These are phyloP conservation scores for Ormyrus thymus DNA, from an alignment of 2,888 invertebrate genomes.

Conservation along the genomic window DNA sequence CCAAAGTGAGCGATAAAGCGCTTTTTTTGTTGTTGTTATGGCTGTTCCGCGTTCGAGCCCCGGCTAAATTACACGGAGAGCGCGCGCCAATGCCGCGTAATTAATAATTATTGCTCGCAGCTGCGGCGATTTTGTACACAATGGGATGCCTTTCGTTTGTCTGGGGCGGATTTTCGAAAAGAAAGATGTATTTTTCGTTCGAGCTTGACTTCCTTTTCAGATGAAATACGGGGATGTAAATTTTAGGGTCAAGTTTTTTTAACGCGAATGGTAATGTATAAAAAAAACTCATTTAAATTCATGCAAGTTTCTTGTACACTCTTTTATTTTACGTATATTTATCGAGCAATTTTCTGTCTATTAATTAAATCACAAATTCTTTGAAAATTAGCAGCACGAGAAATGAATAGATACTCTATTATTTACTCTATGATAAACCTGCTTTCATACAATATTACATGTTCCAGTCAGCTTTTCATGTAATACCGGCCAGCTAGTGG, in stretches of 20 bases:
- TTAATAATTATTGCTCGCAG: conserved; percentile 31
- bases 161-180: too few relatives aligned
- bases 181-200: too few relatives aligned
- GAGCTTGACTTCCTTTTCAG: too few relatives aligned
- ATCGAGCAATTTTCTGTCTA: not conserved
- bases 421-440: too few relatives aligned
- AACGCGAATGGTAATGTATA: too few relatives aligned
- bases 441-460: conserved; percentile 8
- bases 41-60: conserved; percentile 29
- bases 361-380: too few relatives aligned
- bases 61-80: conserved; percentile 1
- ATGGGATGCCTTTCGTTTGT: too few relatives aligned
- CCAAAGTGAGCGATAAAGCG: conserved; percentile 38
- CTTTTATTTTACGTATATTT: not conserved
- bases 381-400: too few relatives aligned
- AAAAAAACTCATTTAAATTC: too few relatives aligned
- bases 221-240: too few relatives aligned
- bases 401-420: too few relatives aligned
- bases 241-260: too few relatives aligned
- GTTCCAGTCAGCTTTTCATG: conserved; percentile 42
- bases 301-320: not conserved
- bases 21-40: conserved; percentile 34
- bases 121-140: not conserved
- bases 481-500: conserved; percentile 28
- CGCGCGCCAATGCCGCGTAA: conserved; percentile 18